These are phyloP conservation scores for Myiothlypis coronata DNA, from an alignment of 2,797 vertebrate genomes.

Conservation along the genomic window DNA sequence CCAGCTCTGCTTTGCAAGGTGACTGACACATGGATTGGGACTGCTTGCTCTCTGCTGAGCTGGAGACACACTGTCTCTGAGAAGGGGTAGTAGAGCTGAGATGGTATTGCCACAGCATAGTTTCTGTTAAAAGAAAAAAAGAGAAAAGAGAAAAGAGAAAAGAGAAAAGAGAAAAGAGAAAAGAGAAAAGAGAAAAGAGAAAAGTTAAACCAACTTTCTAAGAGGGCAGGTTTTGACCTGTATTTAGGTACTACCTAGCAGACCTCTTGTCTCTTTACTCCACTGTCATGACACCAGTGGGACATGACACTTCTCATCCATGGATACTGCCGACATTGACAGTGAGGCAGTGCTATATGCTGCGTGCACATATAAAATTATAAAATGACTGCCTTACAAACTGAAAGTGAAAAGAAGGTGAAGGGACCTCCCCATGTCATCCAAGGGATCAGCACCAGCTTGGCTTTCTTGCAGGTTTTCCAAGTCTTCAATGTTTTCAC, in stretches of 20 bases:
- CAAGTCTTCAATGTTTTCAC: neutral
- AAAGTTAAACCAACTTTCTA: neutral
- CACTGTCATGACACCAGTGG: neutral
- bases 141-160: fast-evolving
- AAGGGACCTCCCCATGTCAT: fast-evolving
- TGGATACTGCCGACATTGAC: neutral
- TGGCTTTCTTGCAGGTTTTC: neutral
- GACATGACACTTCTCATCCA: neutral
- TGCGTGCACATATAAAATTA: neutral
- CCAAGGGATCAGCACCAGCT: neutral
- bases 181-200: fast-evolving
- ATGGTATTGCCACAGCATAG: conserved; percentile 39
- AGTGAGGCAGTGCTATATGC: neutral
- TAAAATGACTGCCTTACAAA: neutral
- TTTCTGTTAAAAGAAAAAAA: neutral
- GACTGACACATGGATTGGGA: neutral
- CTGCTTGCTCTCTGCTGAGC: neutral
- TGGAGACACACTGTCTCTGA: conserved; percentile 56
- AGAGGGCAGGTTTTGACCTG: neutral
- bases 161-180: neutral
- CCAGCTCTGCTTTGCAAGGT: conserved; percentile 33
- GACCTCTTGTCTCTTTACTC: neutral
- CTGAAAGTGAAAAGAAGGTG: neutral
- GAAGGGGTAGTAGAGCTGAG: conserved; percentile 40
- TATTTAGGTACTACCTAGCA: neutral